Conservation (phyloP, 1,140 invertebrate species). For the Bradysia coprophila region DNA sequence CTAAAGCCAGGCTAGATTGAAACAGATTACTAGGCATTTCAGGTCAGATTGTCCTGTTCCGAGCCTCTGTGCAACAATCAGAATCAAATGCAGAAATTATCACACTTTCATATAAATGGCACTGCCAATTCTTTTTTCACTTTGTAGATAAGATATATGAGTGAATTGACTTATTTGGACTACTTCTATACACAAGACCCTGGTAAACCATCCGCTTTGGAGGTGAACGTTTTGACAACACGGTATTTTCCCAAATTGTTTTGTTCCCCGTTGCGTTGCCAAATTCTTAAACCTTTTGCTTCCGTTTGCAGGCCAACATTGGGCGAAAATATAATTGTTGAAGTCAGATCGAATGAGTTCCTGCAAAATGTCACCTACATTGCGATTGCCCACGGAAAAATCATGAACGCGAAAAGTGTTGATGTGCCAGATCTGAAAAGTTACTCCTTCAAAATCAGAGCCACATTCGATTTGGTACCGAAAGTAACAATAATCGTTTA, state of each 20-base stretch:
- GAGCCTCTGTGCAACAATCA: too few relatives aligned
- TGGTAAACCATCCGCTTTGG: background rate
- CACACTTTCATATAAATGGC: too few relatives aligned
- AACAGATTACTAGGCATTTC: too few relatives aligned
- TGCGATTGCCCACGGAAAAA: background rate
- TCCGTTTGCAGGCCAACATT: background rate
- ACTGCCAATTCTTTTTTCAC: too few relatives aligned
- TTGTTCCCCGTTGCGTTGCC: background rate
- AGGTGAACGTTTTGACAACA: background rate
- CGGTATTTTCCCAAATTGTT: background rate
- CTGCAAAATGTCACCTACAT: background rate
- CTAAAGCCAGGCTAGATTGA: too few relatives aligned
- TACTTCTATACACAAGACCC: background rate
- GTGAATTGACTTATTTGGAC: background rate
- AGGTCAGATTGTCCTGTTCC: too few relatives aligned
- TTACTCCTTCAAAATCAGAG: conserved; percentile 3
- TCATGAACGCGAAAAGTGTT: background rate
- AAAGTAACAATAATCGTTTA: conserved; percentile 1
- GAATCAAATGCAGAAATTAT: too few relatives aligned
- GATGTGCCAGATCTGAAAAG: conserved; percentile 28
- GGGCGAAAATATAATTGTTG: background rate
- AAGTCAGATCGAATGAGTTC: background rate
- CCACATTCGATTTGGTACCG: conserved; percentile 2
- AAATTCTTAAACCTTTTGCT: too few relatives aligned
- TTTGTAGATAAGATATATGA: background rate